Base-by-base conservation (phyloP, 2,888 invertebrate genomes). In the Calameuta pallipes region DNA sequence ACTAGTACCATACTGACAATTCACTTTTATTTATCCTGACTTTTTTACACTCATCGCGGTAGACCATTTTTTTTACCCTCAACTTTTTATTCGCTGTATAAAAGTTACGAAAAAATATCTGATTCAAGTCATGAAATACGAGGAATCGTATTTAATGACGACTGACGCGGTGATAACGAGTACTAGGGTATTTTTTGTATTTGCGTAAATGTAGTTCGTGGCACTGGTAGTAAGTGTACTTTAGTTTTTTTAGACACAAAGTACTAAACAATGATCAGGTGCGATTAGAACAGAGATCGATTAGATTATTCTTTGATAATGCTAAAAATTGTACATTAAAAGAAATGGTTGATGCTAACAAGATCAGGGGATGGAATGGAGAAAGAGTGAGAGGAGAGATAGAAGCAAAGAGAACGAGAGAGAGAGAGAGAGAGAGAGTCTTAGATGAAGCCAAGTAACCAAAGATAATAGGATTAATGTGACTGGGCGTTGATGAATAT, bases 401-500 rank as follows among this genome's bases (percentile, higher is more conserved):
- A 11, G 71, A n/a, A 31, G 56, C 33, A 41, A 12, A 30, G 76
- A 73, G 73, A 41, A 73, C 13, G 75, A 11, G 77, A 75, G 75
- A 78, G 69, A 71, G 34, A 56, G 11, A 35, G 36, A 36, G 76
- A 79, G 78, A 80, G 74, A 77, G 79, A 71, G 77, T 75, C 79
- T 79, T 81, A 81, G 68, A 75, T 3, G 77, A 80, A 82, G 75
- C 80, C 41, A 80, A 80, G 79, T 79, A 82, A 82, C 73, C 73
- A 80, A 79, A 86, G 80, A 76, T 70, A 71, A 83, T 79, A 76
- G 78, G 79, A 81, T 82, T 83, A 82, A 84, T 80, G 81, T 78
- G 80, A 75, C 77, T 75, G 83, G 80, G 75, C 82, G 73, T 68
- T 75, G 73, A 84, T 86, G 85, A 86, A 86, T 86, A 85, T 82